Base-by-base conservation (phyloP, 2,888 invertebrate genomes). In the Eurytoma californica region DNA sequence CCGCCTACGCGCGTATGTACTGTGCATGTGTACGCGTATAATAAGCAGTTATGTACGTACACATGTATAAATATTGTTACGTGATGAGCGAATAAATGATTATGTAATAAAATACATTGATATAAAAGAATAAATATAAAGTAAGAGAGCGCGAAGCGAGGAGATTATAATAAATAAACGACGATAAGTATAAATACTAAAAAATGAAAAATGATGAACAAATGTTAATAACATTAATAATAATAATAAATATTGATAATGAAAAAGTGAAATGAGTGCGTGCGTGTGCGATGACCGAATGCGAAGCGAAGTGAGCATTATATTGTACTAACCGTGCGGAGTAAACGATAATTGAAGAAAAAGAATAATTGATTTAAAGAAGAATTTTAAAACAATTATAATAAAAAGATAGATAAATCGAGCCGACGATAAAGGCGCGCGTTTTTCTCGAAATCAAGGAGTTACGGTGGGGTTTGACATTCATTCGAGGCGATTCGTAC, bases 21-120 rank as follows among this genome's bases (percentile, higher is more conserved):
- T 39, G 1, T 39, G 9, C 39, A 39, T 39, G 39, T 39, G 39
- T 39, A 9, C 5, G 39, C 39, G 7, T 39, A 9, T 39, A 39
- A 39, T 9, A 9, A 39, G 7, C 39, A 39, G 1, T 39, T 39
- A 66, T 67, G 20, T 24, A 66, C n/a, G 74, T 39, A 70, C 53
- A 81, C 67, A 53, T 83, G 84, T 77, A 81, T 69, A 77, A 73
- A 78, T 79, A 80, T 79, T 74, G 81, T 82, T 82, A 83, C 82
- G 57, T 70, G 49, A 72, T 74, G 70, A 77, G 58, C 68, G 77
- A 63, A 70, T 80, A 78, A 78, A 72, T 78, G 53, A 82, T 79
- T 73, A 80, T 83, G 70, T 81, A 77, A 81, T 80, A 70, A 74
- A 72, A 79, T 72, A 14, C 16, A 72, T 57, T 72, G 30, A 60